Percentiles rank a stretch among this genome's conserved stretches.
Conservation (phyloP, 2,797 vertebrate species). For the Taeniopygia guttata region DNA sequence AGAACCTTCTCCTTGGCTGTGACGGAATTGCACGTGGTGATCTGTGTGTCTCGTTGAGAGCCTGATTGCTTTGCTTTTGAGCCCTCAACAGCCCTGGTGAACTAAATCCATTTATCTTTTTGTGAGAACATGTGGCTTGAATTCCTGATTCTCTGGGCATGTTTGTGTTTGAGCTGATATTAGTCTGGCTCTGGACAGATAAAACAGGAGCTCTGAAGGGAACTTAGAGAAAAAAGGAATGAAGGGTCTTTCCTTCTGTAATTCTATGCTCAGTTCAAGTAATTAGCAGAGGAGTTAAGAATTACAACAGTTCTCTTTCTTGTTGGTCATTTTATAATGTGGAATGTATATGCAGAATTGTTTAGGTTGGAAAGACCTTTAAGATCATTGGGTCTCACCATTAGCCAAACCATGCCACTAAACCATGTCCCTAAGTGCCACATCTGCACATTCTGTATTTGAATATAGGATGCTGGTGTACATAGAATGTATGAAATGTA, state of each 20-base stretch:
- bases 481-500: not conserved
- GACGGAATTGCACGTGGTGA: not conserved
- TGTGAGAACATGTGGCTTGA: not conserved
- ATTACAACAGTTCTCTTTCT: not conserved
- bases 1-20: not conserved
- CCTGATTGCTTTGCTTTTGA: not conserved
- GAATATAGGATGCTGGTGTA: not conserved
- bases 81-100: not conserved
- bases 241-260: not conserved
- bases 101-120: not conserved
- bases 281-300: not conserved
- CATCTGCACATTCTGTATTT: not conserved
- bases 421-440: fast-evolving
- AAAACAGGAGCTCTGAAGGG: not conserved
- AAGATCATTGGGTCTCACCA: not conserved
- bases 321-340: not conserved
- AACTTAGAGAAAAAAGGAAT: not conserved
- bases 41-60: not conserved
- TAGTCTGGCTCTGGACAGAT: not conserved
- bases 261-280: not conserved
- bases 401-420: not conserved
- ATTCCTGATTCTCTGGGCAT: not conserved
- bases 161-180: not conserved
- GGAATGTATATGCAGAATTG: fast-evolving
- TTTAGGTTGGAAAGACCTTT: not conserved